Conservation (phyloP, 2,113 vertebrate species). For the Brachionichthys hirsutus region DNA sequence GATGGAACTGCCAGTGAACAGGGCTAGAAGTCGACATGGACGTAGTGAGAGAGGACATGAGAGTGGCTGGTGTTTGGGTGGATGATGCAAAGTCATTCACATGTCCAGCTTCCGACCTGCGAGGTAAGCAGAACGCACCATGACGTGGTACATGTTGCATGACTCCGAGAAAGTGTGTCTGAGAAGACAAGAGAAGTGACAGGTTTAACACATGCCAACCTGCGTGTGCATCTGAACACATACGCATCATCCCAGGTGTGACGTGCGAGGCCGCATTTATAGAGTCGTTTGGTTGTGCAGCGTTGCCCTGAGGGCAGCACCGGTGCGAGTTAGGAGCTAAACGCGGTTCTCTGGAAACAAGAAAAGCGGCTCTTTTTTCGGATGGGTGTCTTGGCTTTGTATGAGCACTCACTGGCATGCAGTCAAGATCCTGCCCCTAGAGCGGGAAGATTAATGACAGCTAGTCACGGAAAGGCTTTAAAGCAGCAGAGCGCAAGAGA, state of each 20-base stretch:
- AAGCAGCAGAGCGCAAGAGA: slow-evolving; percentile 56
- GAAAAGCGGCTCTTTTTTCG: slow-evolving; percentile 75
- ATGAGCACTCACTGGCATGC: slow-evolving; percentile 70
- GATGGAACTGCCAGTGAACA: no score
- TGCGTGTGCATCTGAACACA: not conserved
- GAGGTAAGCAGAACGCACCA: no score
- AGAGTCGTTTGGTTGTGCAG: slow-evolving; percentile 54
- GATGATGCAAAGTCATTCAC: no score
- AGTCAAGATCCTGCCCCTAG: slow-evolving; percentile 77
- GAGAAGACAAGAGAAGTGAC: no score
- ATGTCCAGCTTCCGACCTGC: no score
- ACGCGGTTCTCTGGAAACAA: slow-evolving; percentile 62
- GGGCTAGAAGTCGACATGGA: no score
- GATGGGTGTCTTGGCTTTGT: slow-evolving; percentile 74
- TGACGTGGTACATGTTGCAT: no score
- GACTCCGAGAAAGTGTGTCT: no score
- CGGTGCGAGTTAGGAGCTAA: slow-evolving; percentile 56
- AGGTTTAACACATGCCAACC: not conserved
- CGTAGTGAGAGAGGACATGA: no score
- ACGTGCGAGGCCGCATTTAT: slow-evolving; percentile 32
- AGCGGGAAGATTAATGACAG: slow-evolving; percentile 82
- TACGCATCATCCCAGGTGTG: slow-evolving; percentile 37
- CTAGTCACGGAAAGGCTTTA: slow-evolving; percentile 81
- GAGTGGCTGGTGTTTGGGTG: no score
- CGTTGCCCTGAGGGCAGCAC: slow-evolving; percentile 40